These are phyloP conservation scores for Octopus bimaculoides DNA, from an alignment of 1,140 invertebrate genomes.

Conservation along the genomic window DNA sequence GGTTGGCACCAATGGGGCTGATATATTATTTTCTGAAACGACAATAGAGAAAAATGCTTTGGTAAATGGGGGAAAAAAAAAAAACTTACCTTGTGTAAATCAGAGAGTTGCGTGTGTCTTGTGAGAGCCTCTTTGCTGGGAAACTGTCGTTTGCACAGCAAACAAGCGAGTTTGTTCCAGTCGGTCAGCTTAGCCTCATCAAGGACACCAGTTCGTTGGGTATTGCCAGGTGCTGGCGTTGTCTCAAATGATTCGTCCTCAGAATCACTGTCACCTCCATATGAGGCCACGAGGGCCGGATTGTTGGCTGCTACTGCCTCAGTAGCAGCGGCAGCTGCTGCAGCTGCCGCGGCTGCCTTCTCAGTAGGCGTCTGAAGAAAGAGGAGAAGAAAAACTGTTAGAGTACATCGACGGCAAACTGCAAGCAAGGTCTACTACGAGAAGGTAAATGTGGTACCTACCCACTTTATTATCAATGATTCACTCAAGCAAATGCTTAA, in stretches of 20 bases:
- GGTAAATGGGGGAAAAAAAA: too few relatives aligned
- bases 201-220: slow-evolving; percentile 20
- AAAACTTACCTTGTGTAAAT: slow-evolving; percentile 76
- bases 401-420: background rate
- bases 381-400: background rate
- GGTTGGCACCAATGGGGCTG: too few relatives aligned
- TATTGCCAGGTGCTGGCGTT: slow-evolving; percentile 55
- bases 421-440: background rate
- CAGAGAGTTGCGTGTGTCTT: slow-evolving; percentile 90
- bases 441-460: background rate
- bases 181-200: slow-evolving; percentile 71
- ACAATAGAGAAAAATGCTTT: too few relatives aligned
- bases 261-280: slow-evolving; percentile 66
- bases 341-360: background rate
- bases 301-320: slow-evolving; percentile 15
- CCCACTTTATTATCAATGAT: too few relatives aligned
- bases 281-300: slow-evolving; percentile 69
- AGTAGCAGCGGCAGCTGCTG: slow-evolving; percentile 8
- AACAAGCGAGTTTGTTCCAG: slow-evolving; percentile 85
- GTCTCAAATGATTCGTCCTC: slow-evolving; percentile 50
- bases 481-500: too few relatives aligned
- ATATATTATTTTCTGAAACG: too few relatives aligned
- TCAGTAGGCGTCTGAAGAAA: background rate
- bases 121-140: slow-evolving; percentile 81
- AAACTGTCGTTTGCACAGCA: slow-evolving; percentile 94